Base-by-base conservation (phyloP, 2,113 vertebrate genomes). In the Callospermophilus lateralis region DNA sequence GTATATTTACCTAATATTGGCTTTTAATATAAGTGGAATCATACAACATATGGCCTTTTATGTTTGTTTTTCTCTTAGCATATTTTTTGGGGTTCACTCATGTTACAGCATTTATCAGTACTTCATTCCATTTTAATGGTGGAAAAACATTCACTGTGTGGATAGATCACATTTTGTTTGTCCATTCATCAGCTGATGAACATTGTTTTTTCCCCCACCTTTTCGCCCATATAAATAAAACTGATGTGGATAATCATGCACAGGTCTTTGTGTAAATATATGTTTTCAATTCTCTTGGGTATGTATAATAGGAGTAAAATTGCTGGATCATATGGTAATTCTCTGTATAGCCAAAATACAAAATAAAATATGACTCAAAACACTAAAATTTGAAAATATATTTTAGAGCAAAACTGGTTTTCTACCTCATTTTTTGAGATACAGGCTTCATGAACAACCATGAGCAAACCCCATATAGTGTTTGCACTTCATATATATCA, bases 371-470 rank as follows among this genome's bases (percentile, higher is more conserved):
- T 55, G 37, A 78, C 24, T 83, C 3, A 34, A 80, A 94, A 84
- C 13, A 80, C 6, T 22, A 92, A 93, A 53, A 92, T 63, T 85
- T 89, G 11, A 34, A 93, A 90, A 48, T 67, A 70, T 8, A 37
- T 76, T 80, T 83, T 73, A 80, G 45, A 84, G 70, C 3, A 90
- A 93, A 78, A 90, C 34, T 80, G 15, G 84, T 89, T 93, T 94
- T 94, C 45, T 3, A 55, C 4, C 5, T 88, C 4, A 68, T 68
- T 86, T 15, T 5, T 84, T 61, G 42, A 94, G 32, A 90, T 79
- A 48, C 4, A 89, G 67, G 65, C 51, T 80, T 17, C 34, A 39
- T 58, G 37, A 87, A 70, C 30, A 74, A 30, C 19, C 30, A 84
- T 2, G 34, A 90, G 20, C 70, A 89, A 93, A 80, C 16, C 20